Evolutionary conservation across 2,888 invertebrate species (phyloP), one percentile per base, ranked within the genome.

Genomic region (Heliconius aoede): DNA sequence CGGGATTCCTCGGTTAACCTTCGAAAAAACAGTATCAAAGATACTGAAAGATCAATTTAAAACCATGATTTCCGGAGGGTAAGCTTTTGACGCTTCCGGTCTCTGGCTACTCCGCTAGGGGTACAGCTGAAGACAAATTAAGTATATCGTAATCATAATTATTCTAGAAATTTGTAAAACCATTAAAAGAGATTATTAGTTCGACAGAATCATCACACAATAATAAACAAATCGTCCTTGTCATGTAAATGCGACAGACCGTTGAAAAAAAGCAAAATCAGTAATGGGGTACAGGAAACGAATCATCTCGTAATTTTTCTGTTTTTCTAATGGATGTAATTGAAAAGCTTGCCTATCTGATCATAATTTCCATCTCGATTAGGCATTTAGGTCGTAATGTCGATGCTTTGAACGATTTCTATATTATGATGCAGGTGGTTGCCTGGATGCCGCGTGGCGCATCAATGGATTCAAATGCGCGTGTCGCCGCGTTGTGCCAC

Each of bases 401-500:
- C 80, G 84, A 85, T 89, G 89, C 86, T 86, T 86, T 86, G 86
- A 83, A 82, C 85, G 86, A 88, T 91, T 90, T 90, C 85, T n/a
- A n/a, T n/a, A n/a, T n/a, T 88, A 86, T 90, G 87, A 89, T 90
- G 86, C 78, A 79, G 79, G 80, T 80, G 80, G 81, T 82, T 83
- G 36, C 36, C 36, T 36, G 36, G 36, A 36, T 36, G 36, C 85
- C 83, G 87, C 88, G 90, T 24, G 65, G 65, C 65, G 65, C 90
- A 91, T 91, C 92, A 92, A 92, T 93, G 88, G 88, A 87, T 81
- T 87, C 89, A 92, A 90, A 92, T 85, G 89, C 89, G 91, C 93
- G 91, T 93, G 90, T 92, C 93, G 91, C 91, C 92, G 88, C 84
- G 86, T 92, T 92, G 89, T 92, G 88, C 86, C 89, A 92, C 84